A percentile compares a stretch with the other conserved stretches of the same genome.
Conservation (phyloP, 2,888 invertebrate genomes). For the Lobophora halterata region DNA sequence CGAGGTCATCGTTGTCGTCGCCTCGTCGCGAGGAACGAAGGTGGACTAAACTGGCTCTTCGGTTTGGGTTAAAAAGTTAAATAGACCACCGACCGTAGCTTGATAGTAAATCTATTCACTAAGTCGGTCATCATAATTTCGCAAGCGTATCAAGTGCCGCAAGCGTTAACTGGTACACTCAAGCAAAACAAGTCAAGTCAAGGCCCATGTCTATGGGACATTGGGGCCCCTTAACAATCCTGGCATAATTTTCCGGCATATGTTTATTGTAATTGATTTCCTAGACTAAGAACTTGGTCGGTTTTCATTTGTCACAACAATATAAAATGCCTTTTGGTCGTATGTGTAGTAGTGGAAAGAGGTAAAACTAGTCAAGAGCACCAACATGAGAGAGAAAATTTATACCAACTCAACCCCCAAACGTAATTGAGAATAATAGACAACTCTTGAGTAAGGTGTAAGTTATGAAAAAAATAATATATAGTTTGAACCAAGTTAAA, state of each 20-base stretch:
- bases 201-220: slow-evolving; percentile 55
- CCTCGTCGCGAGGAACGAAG: slow-evolving; percentile 31
- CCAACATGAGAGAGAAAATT: too few species aligned
- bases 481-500: too few species aligned
- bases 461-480: too few species aligned
- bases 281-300: background rate
- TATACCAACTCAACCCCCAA: too few species aligned
- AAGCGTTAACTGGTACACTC: slow-evolving; percentile 73
- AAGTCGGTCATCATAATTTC: slow-evolving; percentile 79
- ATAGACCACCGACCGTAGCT: slow-evolving; percentile 54
- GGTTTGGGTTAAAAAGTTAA: slow-evolving; percentile 60
- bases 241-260: slow-evolving; percentile 1
- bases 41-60: slow-evolving; percentile 40
- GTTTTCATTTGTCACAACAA: too few species aligned
- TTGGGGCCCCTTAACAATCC: slow-evolving; percentile 45
- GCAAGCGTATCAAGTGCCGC: slow-evolving; percentile 77
- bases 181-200: slow-evolving; percentile 73
- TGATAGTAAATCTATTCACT: slow-evolving; percentile 68
- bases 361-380: too few species aligned
- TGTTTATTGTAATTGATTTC: background rate
- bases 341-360: too few species aligned
- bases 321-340: too few species aligned
- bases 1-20: slow-evolving; percentile 42
- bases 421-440: too few species aligned
- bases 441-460: too few species aligned